Base-by-base conservation (phyloP, 2,113 vertebrate species). In the Lampris incognitus region DNA sequence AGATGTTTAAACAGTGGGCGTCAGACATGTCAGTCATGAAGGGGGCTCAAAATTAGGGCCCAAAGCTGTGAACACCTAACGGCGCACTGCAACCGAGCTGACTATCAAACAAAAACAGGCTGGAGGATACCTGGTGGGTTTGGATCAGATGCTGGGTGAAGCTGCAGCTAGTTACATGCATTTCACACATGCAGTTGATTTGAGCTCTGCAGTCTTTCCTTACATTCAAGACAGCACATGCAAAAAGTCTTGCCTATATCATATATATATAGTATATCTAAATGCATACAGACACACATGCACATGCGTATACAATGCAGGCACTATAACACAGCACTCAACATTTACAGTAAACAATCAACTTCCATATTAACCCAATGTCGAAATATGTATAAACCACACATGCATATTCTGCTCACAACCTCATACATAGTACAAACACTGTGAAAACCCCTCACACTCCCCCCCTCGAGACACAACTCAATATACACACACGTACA, bases 1-100 rank as follows among this genome's bases (percentile, higher is more conserved):
- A 81, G 88, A 92, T 93, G 90, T 93, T 93, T 92, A 90, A 93
- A 93, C 87, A 92, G 83, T 66, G 76, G 77, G 72, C 74, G 66
- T 88, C 74, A 24, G 78, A 87, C 82, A 73, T 78, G 79, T 92
- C 90, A 82, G 86, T 89, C 91, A 92, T 44, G 65, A 68, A 74
- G 42, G 68, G 24, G 63, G 77, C 69, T 13, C 69, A 70, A 67
- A 78, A 63, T 7, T 57, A 6, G 50, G 69, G 78, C 64, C 70
- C 79, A 78, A 13, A 80, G 74, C 79, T 24, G 46, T 81, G 82
- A 85, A 86, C 71, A 78, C 67, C 54, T 74, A 89, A 88, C 74
- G 78, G n/a, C 63, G 44, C 80, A 83, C 86, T 56, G 72, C 72
- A 77, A 10, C 71, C 50, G 71, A 78, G 83, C 78, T 79, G 82